Base-by-base conservation (phyloP, 1,140 invertebrate species). In the Theocolax elegans region DNA sequence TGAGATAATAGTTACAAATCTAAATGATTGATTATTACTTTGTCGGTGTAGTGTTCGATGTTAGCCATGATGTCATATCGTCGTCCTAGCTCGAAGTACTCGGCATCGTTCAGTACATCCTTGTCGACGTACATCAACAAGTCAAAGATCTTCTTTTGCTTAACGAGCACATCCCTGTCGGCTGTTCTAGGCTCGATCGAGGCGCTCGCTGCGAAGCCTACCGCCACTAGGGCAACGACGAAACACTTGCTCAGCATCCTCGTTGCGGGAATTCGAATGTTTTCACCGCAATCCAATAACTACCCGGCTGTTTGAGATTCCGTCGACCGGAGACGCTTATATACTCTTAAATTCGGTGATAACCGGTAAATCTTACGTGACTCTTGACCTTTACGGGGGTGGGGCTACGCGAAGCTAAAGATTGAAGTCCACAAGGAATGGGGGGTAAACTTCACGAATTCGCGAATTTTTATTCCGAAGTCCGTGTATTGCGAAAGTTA, bases 141-240 rank as follows among this genome's bases (percentile, higher is more conserved):
- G 71, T 90, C 88, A 65, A 91, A 86, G 29, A 92, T 81, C 66
- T 90, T 86, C 71, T 88, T 87, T 78, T 92, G 90, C 59, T 85
- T 88, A 12, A 85, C 74, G 25, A 90, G 80, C 27, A 87, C 85
- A 15, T 86, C 85, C 79, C 86, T 85, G 72, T 88, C 87, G 38
- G 85, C 86, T 0, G 35, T 1, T 15, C 46, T 31, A 1, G 12
- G 15, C 3, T 23, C 10, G 49, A 21, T 42, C 79, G 74, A 78
- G 72, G 71, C 62, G 51, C 13, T 53, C 0, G 27, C 19, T 7
- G 21, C 13, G 31, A 66, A 9, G 63, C 59, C 25, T 21, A 54
- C 54, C 31, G 62, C 69, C 44, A 60, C 27, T 17, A 62, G 6
- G 60, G 40, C 31, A 6, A 71, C 6, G 8, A 58, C 21, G 15